Evolutionary conservation across 2,113 vertebrate species (phyloP), one percentile per base, ranked within the genome.

Genomic region (Antennarius striatus): DNA sequence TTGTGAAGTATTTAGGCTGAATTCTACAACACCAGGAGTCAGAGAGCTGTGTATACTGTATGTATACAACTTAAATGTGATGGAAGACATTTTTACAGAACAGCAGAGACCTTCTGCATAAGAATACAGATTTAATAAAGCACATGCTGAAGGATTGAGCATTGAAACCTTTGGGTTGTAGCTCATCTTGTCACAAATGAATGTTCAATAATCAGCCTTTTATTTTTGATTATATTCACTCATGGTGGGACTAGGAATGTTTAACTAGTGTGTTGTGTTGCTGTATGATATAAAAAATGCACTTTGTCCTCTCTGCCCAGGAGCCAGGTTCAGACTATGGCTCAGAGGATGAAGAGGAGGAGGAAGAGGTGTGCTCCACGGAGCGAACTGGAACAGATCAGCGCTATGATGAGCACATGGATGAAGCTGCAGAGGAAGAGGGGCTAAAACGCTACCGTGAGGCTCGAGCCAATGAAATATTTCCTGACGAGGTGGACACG

Each of bases 401-500:
- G 50, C 91, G 92, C 9, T 97, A 96, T 0, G 98, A 98, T 0
- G 93, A 95, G 47, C 90, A 93, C 73, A 75, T 96, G 43, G 95
- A 97, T 22, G 86, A 92, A 75, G 93, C 92, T 4, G 95, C 94
- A n/a, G 95, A 96, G 49, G 93, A 91, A 7, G 90, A 95, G 74
- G 95, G 93, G 82, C 82, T 98, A 53, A 93, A 94, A 84, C 95
- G 89, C 71, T 96, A 98, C 71, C 93, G 93, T n/a, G 93, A 97
- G 73, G 95, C 97, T 64, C 92, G 96, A 12, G 87, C 95, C 51
- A 94, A 99, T 72, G 95, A 95, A 64, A 92, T 96, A 93, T 99
- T 99, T 79, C 97, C 98, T 0, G 98, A 99, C 66, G 98, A 99
- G 89, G 90, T 99, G 85, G 97, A 99, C 87, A 99, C 97, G 0